Conservation (phyloP, 1,140 invertebrate genomes). For the Philaenus spumarius region DNA sequence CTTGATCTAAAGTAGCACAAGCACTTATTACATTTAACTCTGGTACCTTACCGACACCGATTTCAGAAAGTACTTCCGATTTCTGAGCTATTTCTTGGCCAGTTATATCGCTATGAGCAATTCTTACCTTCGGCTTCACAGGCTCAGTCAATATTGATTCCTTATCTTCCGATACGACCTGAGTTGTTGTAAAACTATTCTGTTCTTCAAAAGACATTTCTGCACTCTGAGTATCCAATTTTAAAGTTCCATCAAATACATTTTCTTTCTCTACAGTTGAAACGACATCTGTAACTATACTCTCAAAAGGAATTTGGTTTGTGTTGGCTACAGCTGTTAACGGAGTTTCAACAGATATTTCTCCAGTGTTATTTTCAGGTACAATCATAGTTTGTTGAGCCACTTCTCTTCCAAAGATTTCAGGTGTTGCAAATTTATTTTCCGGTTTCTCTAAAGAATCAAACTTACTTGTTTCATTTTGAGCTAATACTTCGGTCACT, state of each 20-base stretch:
- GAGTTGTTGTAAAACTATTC: conserved; percentile 40
- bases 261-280: conserved; percentile 36
- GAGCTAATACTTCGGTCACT: conserved; percentile 29
- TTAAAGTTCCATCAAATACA: conserved; percentile 37
- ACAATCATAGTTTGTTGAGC: conserved; percentile 41
- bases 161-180: conserved; percentile 44
- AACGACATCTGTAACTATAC: conserved; percentile 22
- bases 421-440: conserved; percentile 36
- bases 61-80: conserved; percentile 30
- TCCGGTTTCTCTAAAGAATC: conserved; percentile 15
- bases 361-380: conserved; percentile 19
- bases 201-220: conserved; percentile 39
- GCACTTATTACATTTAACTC: conserved; percentile 21
- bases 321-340: conserved; percentile 13
- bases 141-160: conserved; percentile 38
- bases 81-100: conserved; percentile 36
- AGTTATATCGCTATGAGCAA: conserved; percentile 24
- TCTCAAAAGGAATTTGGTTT: conserved; percentile 26
- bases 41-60: conserved; percentile 23
- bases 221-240: conserved; percentile 37
- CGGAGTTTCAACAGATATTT: conserved; percentile 12
- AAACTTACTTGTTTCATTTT: conserved; percentile 23
- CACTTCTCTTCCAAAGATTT: conserved; percentile 43
- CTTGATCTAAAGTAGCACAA: conserved; percentile 29
- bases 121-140: conserved; percentile 37